phyloP scores from a whole-genome alignment of 1,140 invertebrate genomes.

The Campoletis sonorensis region DNA sequence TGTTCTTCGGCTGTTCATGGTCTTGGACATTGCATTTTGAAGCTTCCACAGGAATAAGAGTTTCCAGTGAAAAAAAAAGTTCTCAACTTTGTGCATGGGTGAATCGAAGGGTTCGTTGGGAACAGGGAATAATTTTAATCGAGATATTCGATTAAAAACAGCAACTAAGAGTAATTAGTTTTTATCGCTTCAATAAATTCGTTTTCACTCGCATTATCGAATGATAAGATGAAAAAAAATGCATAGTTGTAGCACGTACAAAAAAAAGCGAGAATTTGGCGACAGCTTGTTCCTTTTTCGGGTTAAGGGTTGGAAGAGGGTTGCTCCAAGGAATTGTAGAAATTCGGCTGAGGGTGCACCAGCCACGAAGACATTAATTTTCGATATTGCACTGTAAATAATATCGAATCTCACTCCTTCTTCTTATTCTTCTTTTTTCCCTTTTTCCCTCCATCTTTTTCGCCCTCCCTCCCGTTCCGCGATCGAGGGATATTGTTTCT shows the following conservation, averaged over 20 bases:
- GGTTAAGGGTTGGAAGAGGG: neutral
- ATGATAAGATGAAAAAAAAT: neutral
- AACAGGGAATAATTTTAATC: neutral
- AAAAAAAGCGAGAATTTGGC: neutral
- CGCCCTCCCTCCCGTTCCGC: slow-evolving; percentile 5
- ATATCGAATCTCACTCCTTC: slow-evolving; percentile 53
- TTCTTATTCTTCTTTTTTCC: neutral
- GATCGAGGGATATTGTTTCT: slow-evolving; percentile 31
- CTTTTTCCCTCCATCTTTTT: neutral
- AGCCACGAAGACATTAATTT: slow-evolving; percentile 55
- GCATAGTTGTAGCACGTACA: neutral
- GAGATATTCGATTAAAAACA: neutral
- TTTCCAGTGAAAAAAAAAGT: neutral
- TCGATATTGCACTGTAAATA: slow-evolving; percentile 63
- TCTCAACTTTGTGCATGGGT: too few species aligned
- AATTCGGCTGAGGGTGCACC: slow-evolving; percentile 22
- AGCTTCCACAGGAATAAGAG: neutral
- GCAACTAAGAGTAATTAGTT: too few species aligned
- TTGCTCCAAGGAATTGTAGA: neutral
- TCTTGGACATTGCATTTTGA: neutral
- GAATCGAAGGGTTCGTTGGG: too few species aligned
- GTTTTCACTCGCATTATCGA: neutral
- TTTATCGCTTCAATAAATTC: neutral
- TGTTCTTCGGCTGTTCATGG: neutral
- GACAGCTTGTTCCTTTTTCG: slow-evolving; percentile 1